Conservation (phyloP, 2,888 invertebrate genomes). For the Chloroclysta siterata region DNA sequence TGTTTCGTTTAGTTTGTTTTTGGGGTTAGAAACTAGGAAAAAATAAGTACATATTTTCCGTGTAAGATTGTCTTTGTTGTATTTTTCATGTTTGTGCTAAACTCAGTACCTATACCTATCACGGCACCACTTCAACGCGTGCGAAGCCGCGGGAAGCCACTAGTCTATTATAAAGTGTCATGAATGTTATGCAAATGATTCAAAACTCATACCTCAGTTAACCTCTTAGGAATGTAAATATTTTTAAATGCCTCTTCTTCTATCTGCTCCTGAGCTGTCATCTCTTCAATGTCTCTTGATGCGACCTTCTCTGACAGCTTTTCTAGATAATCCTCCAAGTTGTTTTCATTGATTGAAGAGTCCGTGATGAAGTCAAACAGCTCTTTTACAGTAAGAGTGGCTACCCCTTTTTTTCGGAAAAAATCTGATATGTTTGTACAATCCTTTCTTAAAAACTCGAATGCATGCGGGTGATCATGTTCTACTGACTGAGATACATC, state of each 20-base stretch:
- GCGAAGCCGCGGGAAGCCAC: no score
- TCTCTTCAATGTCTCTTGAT: conserved; percentile 85
- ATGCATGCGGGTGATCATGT: conserved; percentile 98
- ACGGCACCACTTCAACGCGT: no score
- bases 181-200: background rate
- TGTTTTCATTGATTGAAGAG: conserved; percentile 91
- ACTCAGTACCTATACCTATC: no score
- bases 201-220: conserved; percentile 90
- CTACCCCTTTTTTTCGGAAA: conserved; percentile 94
- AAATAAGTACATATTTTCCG: no score
- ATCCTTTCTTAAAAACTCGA: conserved; percentile 97
- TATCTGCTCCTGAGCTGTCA: conserved; percentile 90
- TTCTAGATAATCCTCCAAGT: conserved; percentile 93
- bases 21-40: no score
- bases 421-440: conserved; percentile 96
- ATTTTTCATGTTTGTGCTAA: no score
- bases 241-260: conserved; percentile 97
- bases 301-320: conserved; percentile 88
- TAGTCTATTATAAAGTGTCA: no score
- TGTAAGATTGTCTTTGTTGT: no score
- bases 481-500: conserved; percentile 99
- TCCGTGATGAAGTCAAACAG: conserved; percentile 99
- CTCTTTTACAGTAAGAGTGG: conserved; percentile 95
- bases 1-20: no score
- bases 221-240: conserved; percentile 95